Evolutionary conservation across 2,113 vertebrate genomes (phyloP), one percentile per base, ranked within the genome.

Genomic region (Cyanoliseus patagonus): DNA sequence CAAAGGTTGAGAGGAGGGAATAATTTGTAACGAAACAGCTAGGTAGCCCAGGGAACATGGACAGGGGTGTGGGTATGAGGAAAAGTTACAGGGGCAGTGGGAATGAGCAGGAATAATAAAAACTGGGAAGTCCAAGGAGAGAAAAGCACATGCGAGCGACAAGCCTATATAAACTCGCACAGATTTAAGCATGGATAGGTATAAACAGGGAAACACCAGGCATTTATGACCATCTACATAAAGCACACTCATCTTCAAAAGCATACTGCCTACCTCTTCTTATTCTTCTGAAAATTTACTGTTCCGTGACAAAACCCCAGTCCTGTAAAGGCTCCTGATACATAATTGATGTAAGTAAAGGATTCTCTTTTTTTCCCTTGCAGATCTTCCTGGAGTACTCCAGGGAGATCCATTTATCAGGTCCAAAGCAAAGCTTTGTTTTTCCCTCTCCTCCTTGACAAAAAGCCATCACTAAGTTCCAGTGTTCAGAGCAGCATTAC

Each of bases 371-470:
- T 87, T 82, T 20, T 10, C 27, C 76, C 82, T 82, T 68, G 33
- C 37, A 66, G 47, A 41, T 62, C 78, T 73, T 82, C 52, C 59
- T 68, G 37, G 42, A 87, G 72, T 17, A 15, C 92, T 74, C 86
- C 3, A 3, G 74, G 68, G 64, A 84, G 25, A 83, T 61, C 30
- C 51, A 28, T 70, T 83, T 81, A 90, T 67, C 64, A 37, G 79
- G 42, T 59, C 37, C 74, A 90, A 82, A 87, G 82, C 59, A 92
- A 92, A 82, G 79, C 68, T 86, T 91, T 91, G 86, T 47, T 94
- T 90, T 86, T 70, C 42, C n/a, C 47, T 68, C 39, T 83, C 25
- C 37, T 73, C 64, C 66, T 47, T 3, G 3, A 49, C n/a, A 69
- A 85, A 88, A 74, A 79, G 35, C 84, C 57, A 2, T 79, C n/a